phyloP scores from a whole-genome alignment of 2,113 vertebrate species.

The Junco hyemalis region DNA sequence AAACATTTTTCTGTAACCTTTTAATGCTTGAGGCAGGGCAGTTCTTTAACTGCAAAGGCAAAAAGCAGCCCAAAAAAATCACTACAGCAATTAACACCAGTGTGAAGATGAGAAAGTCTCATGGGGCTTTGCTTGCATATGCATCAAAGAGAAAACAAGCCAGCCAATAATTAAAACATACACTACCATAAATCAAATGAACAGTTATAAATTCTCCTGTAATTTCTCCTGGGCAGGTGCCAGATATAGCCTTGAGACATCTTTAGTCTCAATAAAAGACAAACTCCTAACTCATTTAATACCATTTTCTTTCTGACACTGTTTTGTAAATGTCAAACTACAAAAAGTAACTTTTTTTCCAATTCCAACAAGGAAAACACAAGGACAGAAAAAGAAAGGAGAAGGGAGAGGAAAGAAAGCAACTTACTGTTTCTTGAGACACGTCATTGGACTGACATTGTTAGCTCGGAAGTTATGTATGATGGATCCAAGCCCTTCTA shows the following conservation, averaged over 20 bases:
- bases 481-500: conserved; percentile 91
- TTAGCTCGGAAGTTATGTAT: conserved; percentile 98
- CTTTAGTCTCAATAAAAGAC: background rate
- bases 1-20: background rate
- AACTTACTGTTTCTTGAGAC: conserved; percentile 98
- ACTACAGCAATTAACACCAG: background rate
- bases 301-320: background rate
- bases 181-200: background rate
- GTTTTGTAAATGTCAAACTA: background rate
- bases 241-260: background rate
- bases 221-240: background rate
- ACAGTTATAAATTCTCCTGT: background rate
- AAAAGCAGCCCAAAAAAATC: background rate
- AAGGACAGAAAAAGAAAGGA: background rate
- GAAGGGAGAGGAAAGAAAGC: background rate
- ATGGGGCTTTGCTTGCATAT: background rate
- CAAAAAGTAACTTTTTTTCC: background rate
- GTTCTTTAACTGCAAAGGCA: background rate
- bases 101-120: background rate
- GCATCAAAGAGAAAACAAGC: background rate
- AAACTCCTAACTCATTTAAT: background rate
- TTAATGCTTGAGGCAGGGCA: background rate
- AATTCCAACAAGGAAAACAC: background rate
- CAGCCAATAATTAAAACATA: background rate
- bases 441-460: conserved; percentile 98